phyloP scores from a whole-genome alignment of 2,888 invertebrate species.

The Pristionchus arcanus region DNA sequence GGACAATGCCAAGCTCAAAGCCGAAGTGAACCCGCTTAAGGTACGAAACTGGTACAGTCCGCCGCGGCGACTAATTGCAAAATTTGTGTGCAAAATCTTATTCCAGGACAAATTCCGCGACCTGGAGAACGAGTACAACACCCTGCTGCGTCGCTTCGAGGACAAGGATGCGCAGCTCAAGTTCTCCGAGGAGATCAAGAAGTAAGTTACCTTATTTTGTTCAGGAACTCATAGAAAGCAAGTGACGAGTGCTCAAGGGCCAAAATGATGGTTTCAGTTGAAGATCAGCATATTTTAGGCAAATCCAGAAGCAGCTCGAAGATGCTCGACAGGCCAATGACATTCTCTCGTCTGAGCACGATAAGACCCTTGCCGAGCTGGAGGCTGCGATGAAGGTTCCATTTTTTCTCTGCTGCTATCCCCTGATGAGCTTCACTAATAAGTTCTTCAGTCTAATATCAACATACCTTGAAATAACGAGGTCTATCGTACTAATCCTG shows the following conservation, averaged over 20 bases:
- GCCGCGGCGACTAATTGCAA: background rate
- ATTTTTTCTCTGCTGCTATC: too few species aligned
- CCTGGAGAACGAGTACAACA: conserved; percentile 75
- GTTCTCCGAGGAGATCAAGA: conserved; percentile 65
- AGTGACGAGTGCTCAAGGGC: background rate
- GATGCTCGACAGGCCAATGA: conserved; percentile 70
- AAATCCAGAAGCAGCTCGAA: conserved; percentile 70
- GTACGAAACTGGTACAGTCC: conserved; percentile 30
- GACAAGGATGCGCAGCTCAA: conserved; percentile 72
- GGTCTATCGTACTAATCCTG: too few species aligned
- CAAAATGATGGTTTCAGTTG: background rate
- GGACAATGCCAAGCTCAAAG: conserved; percentile 74
- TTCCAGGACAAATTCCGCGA: conserved; percentile 70
- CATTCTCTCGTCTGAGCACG: conserved; percentile 67
- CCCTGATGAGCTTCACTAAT: too few species aligned
- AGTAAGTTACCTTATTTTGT: background rate
- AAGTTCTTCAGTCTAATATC: too few species aligned
- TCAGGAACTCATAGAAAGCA: background rate
- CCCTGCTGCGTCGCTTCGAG: conserved; percentile 70
- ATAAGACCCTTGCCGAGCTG: conserved; percentile 65
- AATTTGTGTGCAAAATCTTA: background rate
- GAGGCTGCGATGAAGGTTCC: conserved; percentile 67
- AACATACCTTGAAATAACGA: too few species aligned
- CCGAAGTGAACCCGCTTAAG: conserved; percentile 72
- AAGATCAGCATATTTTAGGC: conserved; percentile 57